Base-by-base conservation (phyloP, 2,888 invertebrate genomes). In the Aporophyla nigra region DNA sequence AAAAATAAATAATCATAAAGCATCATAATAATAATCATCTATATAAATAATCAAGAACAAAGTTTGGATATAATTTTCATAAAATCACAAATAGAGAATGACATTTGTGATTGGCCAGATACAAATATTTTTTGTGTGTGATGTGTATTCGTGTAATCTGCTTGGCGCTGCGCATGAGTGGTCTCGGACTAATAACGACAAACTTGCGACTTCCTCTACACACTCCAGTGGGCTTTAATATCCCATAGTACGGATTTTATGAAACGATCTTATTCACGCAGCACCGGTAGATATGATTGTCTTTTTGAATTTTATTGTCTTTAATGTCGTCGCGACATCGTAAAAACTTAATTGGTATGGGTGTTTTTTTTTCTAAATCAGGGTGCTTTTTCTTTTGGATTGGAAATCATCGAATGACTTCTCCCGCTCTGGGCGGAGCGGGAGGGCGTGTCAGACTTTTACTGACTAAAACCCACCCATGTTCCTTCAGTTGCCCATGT, bases 151-250 rank as follows among this genome's bases (percentile, higher is more conserved):
- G 75, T 78, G 82, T 83, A 83, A 85, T 83, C 69, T 80, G 74
- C 79, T 69, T 72, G 71, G 73, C 74, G 78, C 71, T 74, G 73
- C 85, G 91, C 93, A 89, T 91, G 92, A 91, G 88, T 88, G 91
- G 76, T 54, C 90, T 82, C 87, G 85, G 84, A 85, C 88, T 91
- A 92, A 92, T 91, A 91, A 91, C 88, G 89, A 91, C 89, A 89
- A 90, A 92, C 91, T 93, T 92, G 92, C 91, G 93, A 93, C 93
- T 93, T 93, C 93, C 93, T 91, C 87, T 90, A 83, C 85, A 91
- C 91, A 91, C 89, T 91, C 84, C 90, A 92, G 84, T 92, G 90
- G 76, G 74, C 86, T 88, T 87, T 85, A 81, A 83, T 84, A 84
- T 88, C 78, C 82, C 73, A 88, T 85, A 84, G 78, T 76, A 81